A percentile compares a stretch with the other conserved stretches of the same genome.
Conservation (phyloP, 2,888 invertebrate genomes). For the Fragum whitleyi region DNA sequence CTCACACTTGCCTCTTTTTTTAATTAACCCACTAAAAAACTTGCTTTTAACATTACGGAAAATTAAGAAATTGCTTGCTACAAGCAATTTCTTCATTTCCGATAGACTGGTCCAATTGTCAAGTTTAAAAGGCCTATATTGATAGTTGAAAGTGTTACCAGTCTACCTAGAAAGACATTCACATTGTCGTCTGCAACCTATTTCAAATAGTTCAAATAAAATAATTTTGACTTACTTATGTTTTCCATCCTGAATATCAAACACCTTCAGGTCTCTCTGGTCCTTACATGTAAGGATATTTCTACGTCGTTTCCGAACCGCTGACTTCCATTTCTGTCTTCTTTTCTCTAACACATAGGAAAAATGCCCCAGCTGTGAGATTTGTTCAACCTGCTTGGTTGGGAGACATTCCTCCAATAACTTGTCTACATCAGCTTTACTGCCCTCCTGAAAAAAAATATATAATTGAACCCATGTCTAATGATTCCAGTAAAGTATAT, state of each 20-base stretch:
- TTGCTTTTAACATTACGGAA: too few relatives aligned
- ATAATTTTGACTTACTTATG: conserved; percentile 70
- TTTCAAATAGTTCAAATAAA: too few relatives aligned
- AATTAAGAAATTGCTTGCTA: too few relatives aligned
- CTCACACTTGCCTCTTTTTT: too few relatives aligned
- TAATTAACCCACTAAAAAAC: too few relatives aligned
- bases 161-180: too few relatives aligned
- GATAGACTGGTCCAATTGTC: too few relatives aligned
- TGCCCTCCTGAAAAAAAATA: conserved; percentile 34
- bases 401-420: conserved; percentile 69
- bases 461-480: not conserved
- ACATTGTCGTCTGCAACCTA: too few relatives aligned
- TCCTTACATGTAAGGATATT: conserved; percentile 68
- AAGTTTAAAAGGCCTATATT: too few relatives aligned
- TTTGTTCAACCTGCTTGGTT: conserved; percentile 53
- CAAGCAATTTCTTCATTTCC: too few relatives aligned
- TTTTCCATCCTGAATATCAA: conserved; percentile 67
- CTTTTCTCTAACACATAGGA: conserved; percentile 57
- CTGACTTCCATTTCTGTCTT: conserved; percentile 46
- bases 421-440: conserved; percentile 58
- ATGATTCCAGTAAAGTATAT: not conserved
- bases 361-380: conserved; percentile 62
- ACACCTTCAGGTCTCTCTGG: conserved; percentile 67
- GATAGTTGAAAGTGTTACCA: too few relatives aligned
- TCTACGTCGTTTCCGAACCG: conserved; percentile 47